Evolutionary conservation across 2,797 vertebrate genomes (phyloP).

Genomic region (Passerculus sandwichensis): DNA sequence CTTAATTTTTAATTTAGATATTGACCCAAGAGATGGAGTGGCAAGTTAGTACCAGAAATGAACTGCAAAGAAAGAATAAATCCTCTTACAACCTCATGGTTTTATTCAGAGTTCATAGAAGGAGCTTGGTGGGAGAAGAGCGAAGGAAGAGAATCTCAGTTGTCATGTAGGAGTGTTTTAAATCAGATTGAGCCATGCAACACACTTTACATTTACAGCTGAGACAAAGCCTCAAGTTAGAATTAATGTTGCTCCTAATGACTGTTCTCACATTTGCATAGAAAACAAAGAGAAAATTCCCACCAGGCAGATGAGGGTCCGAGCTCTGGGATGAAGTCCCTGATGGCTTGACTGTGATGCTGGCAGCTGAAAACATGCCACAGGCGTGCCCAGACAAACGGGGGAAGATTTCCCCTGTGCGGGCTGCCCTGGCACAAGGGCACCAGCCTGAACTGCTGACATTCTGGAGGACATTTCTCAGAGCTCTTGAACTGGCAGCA

Average conservation of each 20-base stretch:
- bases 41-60: not conserved
- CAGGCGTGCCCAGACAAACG: not conserved
- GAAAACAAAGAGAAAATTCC: not conserved
- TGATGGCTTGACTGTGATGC: rapidly evolving
- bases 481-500: not conserved
- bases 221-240: not conserved
- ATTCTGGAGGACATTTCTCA: conserved; percentile 15
- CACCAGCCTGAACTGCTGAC: not conserved
- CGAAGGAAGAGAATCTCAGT: rapidly evolving
- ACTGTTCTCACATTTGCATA: not conserved
- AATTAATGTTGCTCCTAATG: not conserved
- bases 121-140: not conserved
- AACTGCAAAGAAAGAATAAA: not conserved
- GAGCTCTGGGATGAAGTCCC: not conserved
- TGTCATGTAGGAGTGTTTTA: not conserved
- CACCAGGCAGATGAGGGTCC: not conserved
- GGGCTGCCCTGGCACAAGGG: not conserved
- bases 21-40: not conserved
- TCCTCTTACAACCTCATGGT: not conserved
- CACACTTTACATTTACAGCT: not conserved
- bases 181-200: not conserved
- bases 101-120: not conserved
- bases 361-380: rapidly evolving
- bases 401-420: rapidly evolving
- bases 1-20: not conserved